phyloP scores from a whole-genome alignment of 2,113 vertebrate species.

The Mellivora capensis region DNA sequence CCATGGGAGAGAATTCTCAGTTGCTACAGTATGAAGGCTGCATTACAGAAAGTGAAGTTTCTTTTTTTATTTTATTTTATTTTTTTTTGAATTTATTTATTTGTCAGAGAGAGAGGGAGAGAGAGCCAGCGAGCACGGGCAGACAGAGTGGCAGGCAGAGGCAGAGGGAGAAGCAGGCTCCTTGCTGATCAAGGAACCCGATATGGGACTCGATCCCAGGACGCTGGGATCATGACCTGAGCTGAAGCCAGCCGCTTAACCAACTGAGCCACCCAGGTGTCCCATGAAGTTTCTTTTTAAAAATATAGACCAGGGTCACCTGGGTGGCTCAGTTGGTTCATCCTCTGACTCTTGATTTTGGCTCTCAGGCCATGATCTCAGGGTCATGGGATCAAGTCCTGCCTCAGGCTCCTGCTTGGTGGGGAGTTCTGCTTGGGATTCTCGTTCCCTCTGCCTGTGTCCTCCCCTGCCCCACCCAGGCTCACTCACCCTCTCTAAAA shows the following conservation, averaged over 20 bases:
- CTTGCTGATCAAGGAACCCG: no score
- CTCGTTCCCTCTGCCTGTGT: neutral
- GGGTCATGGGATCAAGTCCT: neutral
- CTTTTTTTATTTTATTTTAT: no score
- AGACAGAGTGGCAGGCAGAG: no score
- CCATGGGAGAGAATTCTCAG: neutral
- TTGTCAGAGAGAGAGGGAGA: no score
- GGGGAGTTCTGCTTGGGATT: neutral
- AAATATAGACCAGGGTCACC: neutral
- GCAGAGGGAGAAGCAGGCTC: no score
- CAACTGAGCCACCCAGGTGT: no score
- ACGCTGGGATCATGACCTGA: no score
- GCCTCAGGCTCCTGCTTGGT: neutral
- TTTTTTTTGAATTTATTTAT: no score
- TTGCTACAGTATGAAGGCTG: neutral
- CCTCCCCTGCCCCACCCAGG: neutral
- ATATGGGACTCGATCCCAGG: no score
- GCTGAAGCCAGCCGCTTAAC: no score
- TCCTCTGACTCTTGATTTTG: neutral
- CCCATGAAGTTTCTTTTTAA: no score
- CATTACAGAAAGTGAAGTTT: neutral
- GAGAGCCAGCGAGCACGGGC: no score
- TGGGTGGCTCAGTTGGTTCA: neutral
- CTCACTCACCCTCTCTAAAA: neutral
- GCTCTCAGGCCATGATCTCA: neutral